Base-by-base conservation (phyloP, 2,888 invertebrate genomes). In the Drosophila austrosaltans region DNA sequence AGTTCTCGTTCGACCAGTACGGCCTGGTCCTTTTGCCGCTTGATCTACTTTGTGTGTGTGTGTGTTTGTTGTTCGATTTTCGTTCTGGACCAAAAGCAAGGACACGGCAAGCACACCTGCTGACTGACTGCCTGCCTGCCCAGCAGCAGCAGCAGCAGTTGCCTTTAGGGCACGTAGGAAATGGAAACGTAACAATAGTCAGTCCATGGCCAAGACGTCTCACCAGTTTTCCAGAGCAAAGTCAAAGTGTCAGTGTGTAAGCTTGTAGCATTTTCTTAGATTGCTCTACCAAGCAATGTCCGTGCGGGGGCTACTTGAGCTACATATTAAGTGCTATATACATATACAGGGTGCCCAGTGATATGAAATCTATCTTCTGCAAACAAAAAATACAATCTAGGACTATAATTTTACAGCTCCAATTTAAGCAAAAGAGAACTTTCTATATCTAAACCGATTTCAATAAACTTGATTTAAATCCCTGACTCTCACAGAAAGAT, bases 211-310 rank as follows among this genome's bases (percentile, higher is more conserved):
- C 8, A 36, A 36, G 36, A 36, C 36, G 10, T 36, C 10, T 36
- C 8, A 75, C 72, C 83, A 42, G 42, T 44, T 48, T 44, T 48
- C 10, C 20, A 48, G 76, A 76, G 25, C 79, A 44, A 60, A 84
- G 82, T 83, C 87, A 84, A 89, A 81, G 85, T 89, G 86, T 89
- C 89, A 87, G 86, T 82, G 81, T 81, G 77, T 86, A 86, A 83
- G 88, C 88, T 74, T 72, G 75, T 78, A 80, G 83, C 82, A 74
- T 83, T 83, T 83, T 85, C 86, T 82, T 80, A 74, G 83, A 87
- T 85, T 83, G 82, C 68, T 32, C 72, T 69, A 76, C 63, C 62
- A 75, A 54, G 53, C 36, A 67, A 40, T 40, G 25, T 25, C 25
- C 22, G 48, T 48, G 48, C 22, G 68, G 58, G 63, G 66, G 60